Percentiles rank a stretch among this genome's conserved stretches.
phyloP scores from a whole-genome alignment of 2,113 vertebrate genomes.

The Raja brachyura region DNA sequence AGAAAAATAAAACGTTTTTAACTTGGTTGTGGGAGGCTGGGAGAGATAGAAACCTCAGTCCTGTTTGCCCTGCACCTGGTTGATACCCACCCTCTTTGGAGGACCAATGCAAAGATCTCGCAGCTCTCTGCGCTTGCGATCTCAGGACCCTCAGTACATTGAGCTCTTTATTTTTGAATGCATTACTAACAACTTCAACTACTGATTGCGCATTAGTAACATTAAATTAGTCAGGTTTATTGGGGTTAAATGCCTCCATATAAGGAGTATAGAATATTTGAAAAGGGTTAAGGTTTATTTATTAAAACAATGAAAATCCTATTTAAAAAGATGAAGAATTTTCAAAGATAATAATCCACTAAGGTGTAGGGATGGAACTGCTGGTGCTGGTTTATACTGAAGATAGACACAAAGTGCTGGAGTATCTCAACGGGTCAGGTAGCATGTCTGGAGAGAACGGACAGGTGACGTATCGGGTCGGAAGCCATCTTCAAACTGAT shows the following conservation, averaged over 20 bases:
- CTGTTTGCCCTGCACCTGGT: neutral
- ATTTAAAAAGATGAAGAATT: neutral
- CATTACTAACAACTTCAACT: neutral
- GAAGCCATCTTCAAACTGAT: neutral
- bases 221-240: neutral
- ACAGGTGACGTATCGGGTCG: too few species aligned
- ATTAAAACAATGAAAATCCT: neutral
- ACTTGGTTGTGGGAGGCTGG: neutral
- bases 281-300: neutral
- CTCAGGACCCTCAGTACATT: neutral
- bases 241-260: neutral
- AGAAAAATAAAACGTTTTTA: neutral
- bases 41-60: neutral
- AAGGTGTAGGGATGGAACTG: too few species aligned
- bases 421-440: too few species aligned
- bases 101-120: neutral
- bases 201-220: neutral
- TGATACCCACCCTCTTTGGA: neutral
- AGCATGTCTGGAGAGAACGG: too few species aligned
- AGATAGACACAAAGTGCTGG: too few species aligned
- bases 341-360: neutral
- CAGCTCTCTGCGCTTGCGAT: neutral
- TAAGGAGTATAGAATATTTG: neutral
- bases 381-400: too few species aligned
- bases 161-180: neutral